These are phyloP conservation scores for Anthrax anthrax DNA, from an alignment of 2,888 invertebrate genomes.

Conservation along the genomic window DNA sequence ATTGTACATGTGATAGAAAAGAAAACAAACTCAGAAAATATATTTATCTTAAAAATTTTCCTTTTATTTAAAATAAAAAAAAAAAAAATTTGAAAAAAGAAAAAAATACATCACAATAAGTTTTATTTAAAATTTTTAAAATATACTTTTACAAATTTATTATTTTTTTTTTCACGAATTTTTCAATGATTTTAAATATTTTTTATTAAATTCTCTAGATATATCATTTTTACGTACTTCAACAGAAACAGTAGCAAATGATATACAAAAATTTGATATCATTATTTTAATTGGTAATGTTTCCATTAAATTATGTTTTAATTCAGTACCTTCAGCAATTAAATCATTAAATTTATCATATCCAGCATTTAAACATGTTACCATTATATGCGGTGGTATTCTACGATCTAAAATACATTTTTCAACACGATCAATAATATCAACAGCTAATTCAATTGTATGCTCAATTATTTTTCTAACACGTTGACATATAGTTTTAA, in stretches of 20 bases:
- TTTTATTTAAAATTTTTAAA: too few relatives aligned
- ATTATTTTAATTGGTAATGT: conserved; percentile 20
- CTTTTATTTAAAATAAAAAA: too few relatives aligned
- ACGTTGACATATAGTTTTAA: conserved; percentile 19
- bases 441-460: conserved; percentile 17
- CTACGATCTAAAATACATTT: conserved; percentile 19
- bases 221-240: conserved; percentile 14
- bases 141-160: too few relatives aligned
- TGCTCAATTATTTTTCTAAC: conserved; percentile 17
- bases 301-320: conserved; percentile 15
- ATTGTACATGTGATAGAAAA: too few relatives aligned
- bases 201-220: conserved; percentile 4
- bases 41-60: too few relatives aligned
- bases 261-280: conserved; percentile 22
- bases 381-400: conserved; percentile 17
- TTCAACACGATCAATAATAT: conserved; percentile 19
- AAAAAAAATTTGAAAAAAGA: too few relatives aligned
- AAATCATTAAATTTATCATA: conserved; percentile 17
- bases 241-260: conserved; percentile 20
- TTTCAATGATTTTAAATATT: neutral
- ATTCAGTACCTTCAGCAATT: conserved; percentile 14
- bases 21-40: too few relatives aligned
- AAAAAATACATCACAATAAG: too few relatives aligned
- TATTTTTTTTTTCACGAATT: too few relatives aligned
- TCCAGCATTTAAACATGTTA: conserved; percentile 16